Conservation (phyloP, 2,888 invertebrate genomes). For the Carpatolechia fugitivella region DNA sequence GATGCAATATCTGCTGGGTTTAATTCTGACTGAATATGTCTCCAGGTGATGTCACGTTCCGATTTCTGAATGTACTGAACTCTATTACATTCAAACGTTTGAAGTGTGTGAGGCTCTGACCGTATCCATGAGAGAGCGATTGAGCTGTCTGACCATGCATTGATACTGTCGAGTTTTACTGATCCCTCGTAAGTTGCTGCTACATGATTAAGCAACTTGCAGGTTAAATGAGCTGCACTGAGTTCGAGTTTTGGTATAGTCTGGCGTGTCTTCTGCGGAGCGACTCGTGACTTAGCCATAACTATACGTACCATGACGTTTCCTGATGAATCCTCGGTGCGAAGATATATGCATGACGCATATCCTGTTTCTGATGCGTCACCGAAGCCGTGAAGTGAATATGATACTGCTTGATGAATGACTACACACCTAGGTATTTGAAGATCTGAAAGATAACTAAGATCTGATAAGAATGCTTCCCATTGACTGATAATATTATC, state of each 20-base stretch:
- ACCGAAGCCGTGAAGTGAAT: neutral
- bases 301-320: neutral
- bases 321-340: neutral
- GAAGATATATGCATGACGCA: neutral
- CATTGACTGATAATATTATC: neutral
- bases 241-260: neutral
- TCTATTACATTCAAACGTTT: neutral
- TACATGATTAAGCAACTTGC: neutral
- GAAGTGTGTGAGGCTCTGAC: neutral
- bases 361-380: neutral
- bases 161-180: neutral
- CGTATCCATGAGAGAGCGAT: neutral
- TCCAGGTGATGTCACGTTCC: neutral
- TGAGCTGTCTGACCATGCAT: neutral
- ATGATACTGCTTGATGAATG: neutral
- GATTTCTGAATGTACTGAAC: neutral
- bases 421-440: neutral
- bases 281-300: neutral
- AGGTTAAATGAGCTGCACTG: neutral
- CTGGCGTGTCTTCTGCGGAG: neutral
- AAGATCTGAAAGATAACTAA: neutral
- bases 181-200: neutral
- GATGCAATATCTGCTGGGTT: constrained; percentile 1
- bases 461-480: too few species aligned
- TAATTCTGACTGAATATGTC: neutral